phyloP scores from a whole-genome alignment of 2,797 vertebrate genomes.

The Ceryle rudis region DNA sequence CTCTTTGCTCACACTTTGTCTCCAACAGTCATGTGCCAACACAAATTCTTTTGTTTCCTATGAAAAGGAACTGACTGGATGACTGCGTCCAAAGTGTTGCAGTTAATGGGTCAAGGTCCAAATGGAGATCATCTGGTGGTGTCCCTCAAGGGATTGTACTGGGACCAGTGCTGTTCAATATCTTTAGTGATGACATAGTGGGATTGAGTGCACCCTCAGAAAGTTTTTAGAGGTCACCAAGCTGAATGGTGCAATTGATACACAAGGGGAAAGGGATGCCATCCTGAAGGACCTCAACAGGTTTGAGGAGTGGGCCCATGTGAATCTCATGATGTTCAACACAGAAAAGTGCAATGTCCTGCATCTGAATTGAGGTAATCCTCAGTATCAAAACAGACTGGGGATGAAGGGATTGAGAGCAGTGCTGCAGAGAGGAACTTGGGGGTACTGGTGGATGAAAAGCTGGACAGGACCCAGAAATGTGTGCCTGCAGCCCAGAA shows the following conservation, averaged over 20 bases:
- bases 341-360: too few relatives aligned
- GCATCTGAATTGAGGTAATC: too few relatives aligned
- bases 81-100: accelerated
- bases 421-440: too few relatives aligned
- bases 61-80: not conserved
- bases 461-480: too few relatives aligned
- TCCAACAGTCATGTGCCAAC: not conserved
- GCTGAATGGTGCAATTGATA: not conserved
- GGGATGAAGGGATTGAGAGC: too few relatives aligned
- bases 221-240: not conserved
- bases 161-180: not conserved
- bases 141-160: not conserved
- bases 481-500: too few relatives aligned
- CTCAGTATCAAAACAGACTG: too few relatives aligned
- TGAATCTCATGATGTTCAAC: not conserved
- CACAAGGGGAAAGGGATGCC: not conserved
- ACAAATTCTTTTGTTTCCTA: accelerated
- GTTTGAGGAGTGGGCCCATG: not conserved
- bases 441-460: too few relatives aligned
- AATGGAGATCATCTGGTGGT: not conserved
- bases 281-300: not conserved
- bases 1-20: not conserved
- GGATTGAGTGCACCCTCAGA: not conserved
- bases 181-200: not conserved
- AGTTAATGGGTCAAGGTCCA: not conserved